Conservation (phyloP, 2,797 vertebrate species). For the Micropoecilia bifurca region DNA sequence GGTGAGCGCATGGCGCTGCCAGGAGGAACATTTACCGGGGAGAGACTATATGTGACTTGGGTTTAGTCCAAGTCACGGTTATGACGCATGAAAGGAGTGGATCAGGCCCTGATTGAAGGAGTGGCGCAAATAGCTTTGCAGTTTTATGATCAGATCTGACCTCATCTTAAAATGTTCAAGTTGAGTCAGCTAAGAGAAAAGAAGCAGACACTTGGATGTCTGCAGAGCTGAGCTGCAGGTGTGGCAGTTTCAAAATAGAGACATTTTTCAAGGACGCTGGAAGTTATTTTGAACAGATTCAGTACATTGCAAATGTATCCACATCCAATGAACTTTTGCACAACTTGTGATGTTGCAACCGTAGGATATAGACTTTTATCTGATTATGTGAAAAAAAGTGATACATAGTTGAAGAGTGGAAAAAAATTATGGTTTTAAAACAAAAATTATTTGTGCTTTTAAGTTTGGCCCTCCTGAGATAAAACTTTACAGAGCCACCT, state of each 20-base stretch:
- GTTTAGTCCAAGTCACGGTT: constrained; percentile 7
- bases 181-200: background rate
- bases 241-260: background rate
- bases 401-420: background rate
- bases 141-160: background rate
- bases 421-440: background rate
- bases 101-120: background rate
- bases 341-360: background rate
- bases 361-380: background rate
- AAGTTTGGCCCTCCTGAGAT: background rate
- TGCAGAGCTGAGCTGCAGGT: background rate
- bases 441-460: background rate
- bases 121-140: background rate
- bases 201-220: background rate
- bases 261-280: background rate
- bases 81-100: constrained; percentile 8
- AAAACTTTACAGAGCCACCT: background rate
- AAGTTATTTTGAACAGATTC: background rate
- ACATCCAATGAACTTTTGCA: background rate
- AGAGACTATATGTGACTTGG: constrained; percentile 22
- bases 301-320: background rate
- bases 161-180: background rate
- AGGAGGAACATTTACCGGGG: constrained; percentile 3
- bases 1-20: constrained; percentile 3
- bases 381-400: background rate